phyloP scores from a whole-genome alignment of 2,888 invertebrate species.

The Dioctria rufipes region DNA sequence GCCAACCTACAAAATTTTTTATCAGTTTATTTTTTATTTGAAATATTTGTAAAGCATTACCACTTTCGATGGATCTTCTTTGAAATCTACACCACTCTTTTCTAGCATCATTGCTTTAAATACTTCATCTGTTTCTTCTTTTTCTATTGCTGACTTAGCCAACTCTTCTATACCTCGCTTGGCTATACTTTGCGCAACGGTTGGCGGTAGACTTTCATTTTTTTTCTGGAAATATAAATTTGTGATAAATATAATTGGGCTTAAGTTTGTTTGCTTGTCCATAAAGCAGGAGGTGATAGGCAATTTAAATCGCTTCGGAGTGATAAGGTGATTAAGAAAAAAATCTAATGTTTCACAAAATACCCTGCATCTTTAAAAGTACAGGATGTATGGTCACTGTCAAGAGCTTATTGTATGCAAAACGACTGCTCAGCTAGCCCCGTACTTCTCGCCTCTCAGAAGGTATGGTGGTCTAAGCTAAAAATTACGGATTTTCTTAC shows the following conservation, averaged over 20 bases:
- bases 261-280: too few relatives aligned
- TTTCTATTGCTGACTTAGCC: constrained; percentile 29
- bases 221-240: constrained; percentile 29
- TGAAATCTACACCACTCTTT: constrained; percentile 43
- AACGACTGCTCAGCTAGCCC: too few relatives aligned
- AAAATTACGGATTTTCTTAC: too few relatives aligned
- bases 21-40: not conserved
- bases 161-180: constrained; percentile 41
- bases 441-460: too few relatives aligned
- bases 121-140: constrained; percentile 54
- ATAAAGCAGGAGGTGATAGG: too few relatives aligned
- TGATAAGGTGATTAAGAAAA: too few relatives aligned
- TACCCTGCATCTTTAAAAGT: too few relatives aligned
- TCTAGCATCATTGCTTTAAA: constrained; percentile 52
- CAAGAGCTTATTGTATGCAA: too few relatives aligned
- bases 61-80: constrained; percentile 50
- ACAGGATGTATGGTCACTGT: too few relatives aligned
- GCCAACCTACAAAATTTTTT: constrained; percentile 25
- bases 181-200: constrained; percentile 13
- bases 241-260: not conserved
- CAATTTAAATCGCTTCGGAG: too few relatives aligned
- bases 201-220: constrained; percentile 36
- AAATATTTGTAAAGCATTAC: constrained; percentile 10
- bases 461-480: too few relatives aligned
- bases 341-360: too few relatives aligned